These are phyloP conservation scores for Shinisaurus crocodilurus DNA, from an alignment of 2,113 vertebrate species.

Conservation along the genomic window DNA sequence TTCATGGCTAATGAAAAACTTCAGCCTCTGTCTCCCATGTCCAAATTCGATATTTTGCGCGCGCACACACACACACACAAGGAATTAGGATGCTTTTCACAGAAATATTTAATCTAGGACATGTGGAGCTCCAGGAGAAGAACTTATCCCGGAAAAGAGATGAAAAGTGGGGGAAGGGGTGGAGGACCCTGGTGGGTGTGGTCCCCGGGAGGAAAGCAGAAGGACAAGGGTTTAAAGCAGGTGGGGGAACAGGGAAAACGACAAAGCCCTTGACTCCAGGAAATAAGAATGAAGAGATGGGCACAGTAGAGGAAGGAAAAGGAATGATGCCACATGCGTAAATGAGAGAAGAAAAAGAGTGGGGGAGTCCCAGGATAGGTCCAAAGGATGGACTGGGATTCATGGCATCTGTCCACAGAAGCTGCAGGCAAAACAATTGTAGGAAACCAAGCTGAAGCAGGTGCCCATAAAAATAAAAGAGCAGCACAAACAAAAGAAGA, in stretches of 20 bases:
- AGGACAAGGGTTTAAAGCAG: not conserved
- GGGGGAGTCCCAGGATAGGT: not conserved
- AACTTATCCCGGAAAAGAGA: not conserved
- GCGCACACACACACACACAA: not conserved
- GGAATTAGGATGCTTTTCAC: conserved; percentile 3
- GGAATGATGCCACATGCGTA: not conserved
- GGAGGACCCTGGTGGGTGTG: not conserved
- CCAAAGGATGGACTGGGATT: not conserved
- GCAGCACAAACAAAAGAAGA: not conserved
- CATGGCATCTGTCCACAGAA: not conserved
- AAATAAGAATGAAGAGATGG: not conserved
- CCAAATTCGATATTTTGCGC: not conserved
- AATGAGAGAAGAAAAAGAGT: not conserved
- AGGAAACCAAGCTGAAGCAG: not conserved
- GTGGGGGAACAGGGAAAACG: not conserved
- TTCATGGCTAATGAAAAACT: not conserved
- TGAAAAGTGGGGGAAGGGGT: not conserved
- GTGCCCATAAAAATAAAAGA: not conserved
- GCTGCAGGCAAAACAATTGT: not conserved
- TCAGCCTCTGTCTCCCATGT: not conserved
- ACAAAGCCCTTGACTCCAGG: not conserved
- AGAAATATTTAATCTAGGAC: accelerated
- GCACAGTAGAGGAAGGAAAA: not conserved
- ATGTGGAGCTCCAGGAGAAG: not conserved
- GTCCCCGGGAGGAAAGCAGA: not conserved